phyloP scores from a whole-genome alignment of 2,888 invertebrate genomes.

The Periphyllus acericola region DNA sequence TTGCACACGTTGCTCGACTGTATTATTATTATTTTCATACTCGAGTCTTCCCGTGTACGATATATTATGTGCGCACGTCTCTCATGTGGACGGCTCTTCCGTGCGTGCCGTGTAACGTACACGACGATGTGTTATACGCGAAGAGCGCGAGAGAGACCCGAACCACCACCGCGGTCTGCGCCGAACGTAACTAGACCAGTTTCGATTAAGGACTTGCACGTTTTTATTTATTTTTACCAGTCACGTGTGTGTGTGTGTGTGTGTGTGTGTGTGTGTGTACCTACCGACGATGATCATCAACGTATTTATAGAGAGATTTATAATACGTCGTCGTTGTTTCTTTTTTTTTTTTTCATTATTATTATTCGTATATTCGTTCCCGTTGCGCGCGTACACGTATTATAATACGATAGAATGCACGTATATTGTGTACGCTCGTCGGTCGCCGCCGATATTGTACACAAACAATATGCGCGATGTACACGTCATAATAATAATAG shows the following conservation, averaged over 20 bases:
- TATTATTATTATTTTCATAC: slow-evolving; percentile 26
- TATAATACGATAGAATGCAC: neutral
- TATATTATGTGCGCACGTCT: neutral
- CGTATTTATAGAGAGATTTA: neutral
- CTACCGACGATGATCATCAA: slow-evolving; percentile 3
- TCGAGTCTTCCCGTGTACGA: neutral
- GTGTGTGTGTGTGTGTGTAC: neutral
- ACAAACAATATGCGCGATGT: too few species aligned
- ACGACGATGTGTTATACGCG: neutral
- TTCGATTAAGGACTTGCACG: slow-evolving; percentile 52
- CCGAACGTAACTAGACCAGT: slow-evolving; percentile 47
- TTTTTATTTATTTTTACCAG: slow-evolving; percentile 23
- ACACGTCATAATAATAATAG: too few species aligned
- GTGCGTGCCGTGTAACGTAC: too few species aligned
- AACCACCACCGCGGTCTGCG: slow-evolving; percentile 27
- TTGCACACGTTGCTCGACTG: too few species aligned
- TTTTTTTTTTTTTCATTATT: neutral
- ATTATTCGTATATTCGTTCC: neutral
- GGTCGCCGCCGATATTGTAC: neutral
- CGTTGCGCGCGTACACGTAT: neutral
- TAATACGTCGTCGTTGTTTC: neutral
- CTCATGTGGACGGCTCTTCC: slow-evolving; percentile 16
- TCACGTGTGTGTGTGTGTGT: neutral
- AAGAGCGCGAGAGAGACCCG: slow-evolving; percentile 4
- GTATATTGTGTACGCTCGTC: too few species aligned